A percentile compares a stretch with the other conserved stretches of the same genome.
phyloP scores from a whole-genome alignment of 2,113 vertebrate species.

The Ochotona curzoniae region DNA sequence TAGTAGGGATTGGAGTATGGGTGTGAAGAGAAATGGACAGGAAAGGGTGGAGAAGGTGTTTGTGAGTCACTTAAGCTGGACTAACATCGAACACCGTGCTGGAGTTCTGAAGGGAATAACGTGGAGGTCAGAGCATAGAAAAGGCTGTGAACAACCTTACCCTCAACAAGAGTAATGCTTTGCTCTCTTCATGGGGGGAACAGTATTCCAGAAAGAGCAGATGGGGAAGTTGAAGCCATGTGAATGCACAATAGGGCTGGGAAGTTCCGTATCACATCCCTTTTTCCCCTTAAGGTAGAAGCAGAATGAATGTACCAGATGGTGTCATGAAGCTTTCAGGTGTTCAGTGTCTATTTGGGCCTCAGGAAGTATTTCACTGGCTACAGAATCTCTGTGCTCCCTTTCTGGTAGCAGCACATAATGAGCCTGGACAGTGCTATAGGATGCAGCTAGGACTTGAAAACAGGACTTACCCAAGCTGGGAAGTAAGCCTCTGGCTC shows the following conservation, averaged over 20 bases:
- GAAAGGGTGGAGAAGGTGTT: not conserved
- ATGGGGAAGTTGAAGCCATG: not conserved
- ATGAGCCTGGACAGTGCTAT: not conserved
- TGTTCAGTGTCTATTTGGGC: not conserved
- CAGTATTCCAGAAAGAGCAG: not conserved
- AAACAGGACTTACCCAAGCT: conserved; percentile 90
- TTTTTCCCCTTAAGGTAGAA: not conserved
- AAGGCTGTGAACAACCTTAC: conserved; percentile 32
- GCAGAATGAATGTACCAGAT: not conserved
- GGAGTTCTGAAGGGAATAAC: not conserved
- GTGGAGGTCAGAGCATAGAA: not conserved
- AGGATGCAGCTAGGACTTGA: not conserved
- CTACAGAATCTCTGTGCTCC: not conserved
- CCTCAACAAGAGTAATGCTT: not conserved
- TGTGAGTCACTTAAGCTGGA: not conserved
- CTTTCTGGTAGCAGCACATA: not conserved
- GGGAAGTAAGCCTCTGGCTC: conserved; percentile 98
- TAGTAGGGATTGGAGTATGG: not conserved
- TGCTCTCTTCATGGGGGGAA: not conserved
- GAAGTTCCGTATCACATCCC: not conserved
- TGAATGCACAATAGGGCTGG: not conserved
- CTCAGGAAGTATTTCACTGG: not conserved
- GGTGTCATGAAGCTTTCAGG: not conserved
- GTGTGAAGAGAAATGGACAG: not conserved
- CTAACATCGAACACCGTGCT: not conserved